Conservation (phyloP, 2,888 invertebrate species). For the Himalopsyche tibetana region DNA sequence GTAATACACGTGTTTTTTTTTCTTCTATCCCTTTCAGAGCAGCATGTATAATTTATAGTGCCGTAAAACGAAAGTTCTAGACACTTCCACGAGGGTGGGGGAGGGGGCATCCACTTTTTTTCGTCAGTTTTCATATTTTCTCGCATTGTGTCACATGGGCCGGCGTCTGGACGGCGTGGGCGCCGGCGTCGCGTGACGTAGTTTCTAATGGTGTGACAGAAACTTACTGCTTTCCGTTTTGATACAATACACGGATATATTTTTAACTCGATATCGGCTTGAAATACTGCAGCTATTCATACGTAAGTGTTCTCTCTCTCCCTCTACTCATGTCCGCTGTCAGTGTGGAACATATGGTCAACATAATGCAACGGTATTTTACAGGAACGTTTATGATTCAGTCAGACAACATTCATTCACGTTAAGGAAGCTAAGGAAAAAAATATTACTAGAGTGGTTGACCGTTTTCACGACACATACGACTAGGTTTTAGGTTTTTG, state of each 20-base stretch:
- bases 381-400: too few relatives aligned
- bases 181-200: conserved; percentile 11
- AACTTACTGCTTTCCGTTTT: neutral
- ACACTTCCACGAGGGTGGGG: neutral
- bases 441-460: too few relatives aligned
- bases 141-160: conserved; percentile 17
- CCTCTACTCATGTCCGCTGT: too few relatives aligned
- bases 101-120: neutral
- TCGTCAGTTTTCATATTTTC: conserved; percentile 11
- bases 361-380: too few relatives aligned
- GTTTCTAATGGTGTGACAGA: conserved; percentile 4
- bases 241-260: neutral
- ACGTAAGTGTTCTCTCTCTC: neutral
- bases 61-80: neutral
- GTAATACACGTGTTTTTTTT: too few relatives aligned
- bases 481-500: too few relatives aligned
- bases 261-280: neutral
- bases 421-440: too few relatives aligned
- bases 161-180: conserved; percentile 30
- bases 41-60: neutral
- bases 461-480: too few relatives aligned
- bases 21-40: neutral
- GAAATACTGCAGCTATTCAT: neutral
- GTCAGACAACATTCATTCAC: too few relatives aligned
- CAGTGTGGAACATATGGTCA: too few relatives aligned